Percentiles rank a stretch among this genome's conserved stretches.
Evolutionary conservation across 2,113 vertebrate genomes (phyloP).

Genomic region (Glaucidium brasilianum): DNA sequence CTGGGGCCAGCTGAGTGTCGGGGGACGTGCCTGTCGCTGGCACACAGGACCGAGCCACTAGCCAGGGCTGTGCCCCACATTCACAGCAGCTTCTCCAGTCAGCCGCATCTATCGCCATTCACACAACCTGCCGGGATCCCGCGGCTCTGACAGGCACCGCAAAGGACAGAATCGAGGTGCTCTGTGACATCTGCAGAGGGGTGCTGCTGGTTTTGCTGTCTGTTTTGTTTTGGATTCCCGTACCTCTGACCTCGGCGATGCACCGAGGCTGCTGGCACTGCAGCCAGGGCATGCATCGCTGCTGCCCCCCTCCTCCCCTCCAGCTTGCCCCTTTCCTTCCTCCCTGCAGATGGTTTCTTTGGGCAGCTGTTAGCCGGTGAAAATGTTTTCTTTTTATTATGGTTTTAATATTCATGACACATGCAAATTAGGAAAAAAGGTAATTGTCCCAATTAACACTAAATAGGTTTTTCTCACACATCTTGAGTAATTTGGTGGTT

Average conservation of each 20-base stretch:
- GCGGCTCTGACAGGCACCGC: rapidly evolving
- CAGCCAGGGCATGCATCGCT: rapidly evolving
- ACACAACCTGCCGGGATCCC: rapidly evolving
- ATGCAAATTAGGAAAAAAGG: constrained; percentile 28
- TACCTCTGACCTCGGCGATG: neutral
- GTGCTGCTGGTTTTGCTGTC: neutral
- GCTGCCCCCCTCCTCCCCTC: rapidly evolving
- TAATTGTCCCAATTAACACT: constrained; percentile 61
- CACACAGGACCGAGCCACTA: rapidly evolving
- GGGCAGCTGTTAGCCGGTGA: neutral
- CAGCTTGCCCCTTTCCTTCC: neutral
- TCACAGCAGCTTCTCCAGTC: neutral
- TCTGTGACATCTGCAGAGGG: neutral
- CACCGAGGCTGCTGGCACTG: neutral
- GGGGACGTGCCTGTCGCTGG: neutral
- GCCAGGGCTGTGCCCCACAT: neutral
- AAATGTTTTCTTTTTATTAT: neutral
- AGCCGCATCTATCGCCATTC: neutral
- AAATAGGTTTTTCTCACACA: constrained; percentile 57
- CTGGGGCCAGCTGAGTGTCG: rapidly evolving
- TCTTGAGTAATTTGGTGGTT: constrained; percentile 74
- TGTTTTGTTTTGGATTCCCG: neutral
- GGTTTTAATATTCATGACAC: constrained; percentile 38
- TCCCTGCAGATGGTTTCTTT: neutral
- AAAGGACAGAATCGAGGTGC: neutral